phyloP scores from a whole-genome alignment of 1,140 invertebrate species.

The Apolygus lucorum region DNA sequence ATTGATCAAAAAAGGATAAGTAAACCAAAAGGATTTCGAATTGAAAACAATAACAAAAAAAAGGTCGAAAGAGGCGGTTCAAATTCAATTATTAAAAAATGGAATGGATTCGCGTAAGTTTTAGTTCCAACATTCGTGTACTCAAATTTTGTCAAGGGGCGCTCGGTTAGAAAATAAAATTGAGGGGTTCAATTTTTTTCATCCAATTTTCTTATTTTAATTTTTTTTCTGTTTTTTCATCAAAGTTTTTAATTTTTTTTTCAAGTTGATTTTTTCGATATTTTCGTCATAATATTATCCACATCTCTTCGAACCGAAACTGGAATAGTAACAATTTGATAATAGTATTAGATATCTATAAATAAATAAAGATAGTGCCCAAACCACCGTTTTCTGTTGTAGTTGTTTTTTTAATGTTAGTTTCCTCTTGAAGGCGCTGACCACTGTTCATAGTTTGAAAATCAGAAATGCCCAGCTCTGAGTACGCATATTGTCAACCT shows the following conservation, averaged over 20 bases:
- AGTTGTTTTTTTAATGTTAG: not conserved
- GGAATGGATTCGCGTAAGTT: conserved; percentile 7
- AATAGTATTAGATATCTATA: conserved; percentile 9
- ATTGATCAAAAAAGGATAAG: not conserved
- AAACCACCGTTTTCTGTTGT: conserved; percentile 5
- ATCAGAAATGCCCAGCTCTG: not conserved
- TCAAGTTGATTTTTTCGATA: not conserved
- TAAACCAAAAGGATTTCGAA: not conserved
- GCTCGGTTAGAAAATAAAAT: not conserved
- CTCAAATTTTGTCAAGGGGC: not conserved
- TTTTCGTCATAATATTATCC: not conserved
- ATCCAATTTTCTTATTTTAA: not conserved
- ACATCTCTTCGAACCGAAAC: not conserved
- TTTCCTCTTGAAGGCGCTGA: not conserved
- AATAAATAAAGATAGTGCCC: conserved; percentile 16
- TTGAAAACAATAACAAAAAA: conserved; percentile 4
- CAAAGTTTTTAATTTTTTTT: not conserved
- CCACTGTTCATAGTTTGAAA: not conserved
- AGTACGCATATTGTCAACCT: not conserved
- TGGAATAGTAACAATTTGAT: conserved; percentile 7
- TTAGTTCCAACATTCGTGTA: not conserved
- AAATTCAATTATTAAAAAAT: not conserved
- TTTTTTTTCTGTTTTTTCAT: not conserved
- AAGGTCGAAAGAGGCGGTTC: not conserved
- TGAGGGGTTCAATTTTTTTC: not conserved